Conservation (phyloP, 2,113 vertebrate species). For the Dasyprocta punctata region DNA sequence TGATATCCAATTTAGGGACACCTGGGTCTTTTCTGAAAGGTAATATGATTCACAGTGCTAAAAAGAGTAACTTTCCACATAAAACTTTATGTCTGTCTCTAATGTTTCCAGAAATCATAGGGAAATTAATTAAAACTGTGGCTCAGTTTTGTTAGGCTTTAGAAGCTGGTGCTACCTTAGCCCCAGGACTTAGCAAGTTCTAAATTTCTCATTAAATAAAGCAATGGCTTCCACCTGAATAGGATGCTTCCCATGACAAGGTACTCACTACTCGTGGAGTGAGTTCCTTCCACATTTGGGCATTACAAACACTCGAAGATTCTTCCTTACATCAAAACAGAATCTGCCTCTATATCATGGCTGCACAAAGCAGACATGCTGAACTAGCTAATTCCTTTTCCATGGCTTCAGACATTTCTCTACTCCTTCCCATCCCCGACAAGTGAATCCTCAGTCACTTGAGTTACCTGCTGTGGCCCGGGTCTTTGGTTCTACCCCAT, state of each 20-base stretch:
- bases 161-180: not conserved
- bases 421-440: not conserved
- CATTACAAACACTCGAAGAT: not conserved
- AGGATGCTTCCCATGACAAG: not conserved
- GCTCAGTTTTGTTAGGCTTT: conserved; percentile 8
- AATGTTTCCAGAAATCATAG: not conserved
- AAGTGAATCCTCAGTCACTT: not conserved
- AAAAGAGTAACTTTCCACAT: not conserved
- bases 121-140: conserved; percentile 27
- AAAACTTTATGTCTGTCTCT: conserved; percentile 13
- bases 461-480: not conserved
- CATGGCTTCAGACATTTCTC: not conserved
- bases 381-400: not conserved
- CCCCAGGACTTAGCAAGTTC: not conserved
- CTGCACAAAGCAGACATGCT: not conserved
- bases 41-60: not conserved
- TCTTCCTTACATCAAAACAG: not conserved
- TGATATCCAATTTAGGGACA: not conserved
- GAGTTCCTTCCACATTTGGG: not conserved
- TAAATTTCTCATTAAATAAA: not conserved
- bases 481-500: accelerated
- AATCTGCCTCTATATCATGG: not conserved
- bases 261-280: not conserved
- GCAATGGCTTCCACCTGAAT: not conserved
- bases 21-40: not conserved